Base-by-base conservation (phyloP, 2,888 invertebrate species). In the Ditula angustiorana region DNA sequence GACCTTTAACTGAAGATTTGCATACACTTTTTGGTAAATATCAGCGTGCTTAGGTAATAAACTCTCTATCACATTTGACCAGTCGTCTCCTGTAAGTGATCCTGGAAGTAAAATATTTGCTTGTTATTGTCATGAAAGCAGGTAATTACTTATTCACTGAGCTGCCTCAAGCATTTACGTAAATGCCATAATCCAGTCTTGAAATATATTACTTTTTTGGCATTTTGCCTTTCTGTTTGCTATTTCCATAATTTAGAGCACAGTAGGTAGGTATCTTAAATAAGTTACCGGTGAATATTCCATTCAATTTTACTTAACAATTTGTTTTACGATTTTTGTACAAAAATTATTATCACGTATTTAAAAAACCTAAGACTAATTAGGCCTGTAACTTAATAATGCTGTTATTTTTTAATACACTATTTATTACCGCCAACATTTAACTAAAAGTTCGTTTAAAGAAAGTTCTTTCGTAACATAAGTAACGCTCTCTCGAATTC, bases 21-120 rank as follows among this genome's bases (percentile, higher is more conserved):
- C 91, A 55, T 88, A 83, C 13, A 93, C 76, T 78, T 92, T 90
- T 46, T 90, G 83, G 71, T 92, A 93, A 59, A 93, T 80, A 55
- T 88, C 90, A 16, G 91, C 82, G 72, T 93, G 93, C 78, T 94
- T 92, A n/a, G 94, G 94, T 24, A 94, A 76, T 61, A 94, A 73
- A 67, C 81, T 87, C 73, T 94, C 94, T 66, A 94, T 93, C 49
- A 94, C 74, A 73, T 92, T 91, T 3, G 92, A 94, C 94, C 94
- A 95, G 75, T 95, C 94, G 46, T 93, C 92, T 64, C 94, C 94
- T n/a, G 86, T 88, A 55, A 93, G 81, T 1, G 94, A 93, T 71
- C 89, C 94, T 94, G 82, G n/a, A 85, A 82, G 55, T 69, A 68
- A 63, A 67, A 56, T 61, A 23, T 33, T 26, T 19, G 47, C 33